Conservation (phyloP, 1,140 invertebrate genomes). For the Philaenus spumarius region DNA sequence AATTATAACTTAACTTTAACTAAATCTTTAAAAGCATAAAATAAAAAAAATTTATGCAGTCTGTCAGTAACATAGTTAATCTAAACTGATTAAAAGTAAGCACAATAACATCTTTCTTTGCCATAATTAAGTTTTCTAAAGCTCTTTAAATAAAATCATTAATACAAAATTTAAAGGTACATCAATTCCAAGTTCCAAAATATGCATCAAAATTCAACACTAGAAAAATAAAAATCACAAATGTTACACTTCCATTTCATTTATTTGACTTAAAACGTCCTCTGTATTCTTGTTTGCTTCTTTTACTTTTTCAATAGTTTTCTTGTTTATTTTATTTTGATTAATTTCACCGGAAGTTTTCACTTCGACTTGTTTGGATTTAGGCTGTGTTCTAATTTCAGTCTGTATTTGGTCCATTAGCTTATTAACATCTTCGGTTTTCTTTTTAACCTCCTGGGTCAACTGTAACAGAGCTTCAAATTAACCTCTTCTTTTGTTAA, state of each 20-base stretch:
- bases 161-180: too few species aligned
- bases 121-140: too few species aligned
- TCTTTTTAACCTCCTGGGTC: slow-evolving; percentile 26
- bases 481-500: slow-evolving; percentile 10
- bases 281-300: slow-evolving; percentile 20
- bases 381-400: slow-evolving; percentile 27
- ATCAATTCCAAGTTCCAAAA: too few species aligned
- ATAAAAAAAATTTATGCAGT: too few species aligned
- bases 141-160: too few species aligned
- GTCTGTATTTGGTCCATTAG: slow-evolving; percentile 31
- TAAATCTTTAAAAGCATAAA: too few species aligned
- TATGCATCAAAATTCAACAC: too few species aligned
- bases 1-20: too few species aligned
- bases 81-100: too few species aligned
- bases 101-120: too few species aligned
- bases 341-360: neutral
- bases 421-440: slow-evolving; percentile 32
- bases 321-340: neutral
- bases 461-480: slow-evolving; percentile 9
- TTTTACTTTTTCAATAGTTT: slow-evolving; percentile 21
- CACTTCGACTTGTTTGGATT: slow-evolving; percentile 16
- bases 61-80: too few species aligned
- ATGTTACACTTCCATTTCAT: slow-evolving; percentile 21
- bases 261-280: slow-evolving; percentile 25
- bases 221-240: too few species aligned